Base-by-base conservation (phyloP, 2,797 vertebrate species). In the Oophaga sylvatica region DNA sequence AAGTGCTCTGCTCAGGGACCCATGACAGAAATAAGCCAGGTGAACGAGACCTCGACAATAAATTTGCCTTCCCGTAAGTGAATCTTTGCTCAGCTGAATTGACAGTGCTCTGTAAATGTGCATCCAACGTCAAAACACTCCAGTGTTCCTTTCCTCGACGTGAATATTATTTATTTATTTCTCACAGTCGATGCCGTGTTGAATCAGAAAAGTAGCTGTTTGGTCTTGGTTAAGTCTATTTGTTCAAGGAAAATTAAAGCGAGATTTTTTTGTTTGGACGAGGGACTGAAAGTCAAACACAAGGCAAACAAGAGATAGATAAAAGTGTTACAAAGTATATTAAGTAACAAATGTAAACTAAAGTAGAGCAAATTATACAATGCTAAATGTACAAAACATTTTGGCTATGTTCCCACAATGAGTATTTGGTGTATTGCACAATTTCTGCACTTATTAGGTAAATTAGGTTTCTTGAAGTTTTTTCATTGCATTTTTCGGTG, bases 31-130 rank as follows among this genome's bases (percentile, higher is more conserved):
- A 57, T 22, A n/a, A 53, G 80, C 70, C 35, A 26, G 53, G 53
- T 60, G 82, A 84, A 35, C 29, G 6, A 71, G 26, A 83, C n/a
- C 53, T 71, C 41, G 10, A 16, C 67, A 83, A 83, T 71, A 59
- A 73, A 73, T 60, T 57, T 60, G 45, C 48, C 67, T 71, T 59
- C 48, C 53, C 16, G 68, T 75, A 73, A 75, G 82, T 75, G 68
- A 57, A 62, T 84, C 82, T 76, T 62, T n/a, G 70, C 82, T 75
- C 82, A 41, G 57, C 56, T 62, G 57, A 76, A 84, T 62, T 62
- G 57, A 84, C 82, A 84, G 56, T 9, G 31, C 56, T 84, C 68
- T 41, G 53, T 60, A 75, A 73, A 75, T 60, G 68, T 59, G 53
- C 53, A 75, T 84, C 19, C 41, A 60, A 60, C 57, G 70, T 75